phyloP scores from a whole-genome alignment of 2,888 invertebrate species.

The Thelaira solivaga region DNA sequence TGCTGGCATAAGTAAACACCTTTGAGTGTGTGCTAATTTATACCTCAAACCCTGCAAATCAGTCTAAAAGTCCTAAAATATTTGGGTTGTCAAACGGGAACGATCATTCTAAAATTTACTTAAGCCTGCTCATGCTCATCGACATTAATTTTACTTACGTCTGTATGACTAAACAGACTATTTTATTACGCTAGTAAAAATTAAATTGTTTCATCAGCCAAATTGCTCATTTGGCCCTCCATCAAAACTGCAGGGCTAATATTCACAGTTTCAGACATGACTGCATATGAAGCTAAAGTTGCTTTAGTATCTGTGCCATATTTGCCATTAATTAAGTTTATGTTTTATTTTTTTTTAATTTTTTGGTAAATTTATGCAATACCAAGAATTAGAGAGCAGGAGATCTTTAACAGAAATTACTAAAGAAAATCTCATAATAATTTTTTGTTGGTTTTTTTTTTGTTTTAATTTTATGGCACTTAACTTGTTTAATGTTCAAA shows the following conservation, averaged over 20 bases:
- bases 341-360: neutral
- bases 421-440: slow-evolving; percentile 7
- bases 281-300: neutral
- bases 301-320: slow-evolving; percentile 5
- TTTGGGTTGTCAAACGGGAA: too few relatives aligned
- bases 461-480: slow-evolving; percentile 5
- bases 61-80: too few relatives aligned
- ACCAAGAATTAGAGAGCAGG: neutral
- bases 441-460: neutral
- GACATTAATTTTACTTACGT: too few relatives aligned
- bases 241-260: slow-evolving; percentile 4
- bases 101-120: too few relatives aligned
- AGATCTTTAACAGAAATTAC: slow-evolving; percentile 8
- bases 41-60: neutral
- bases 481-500: slow-evolving; percentile 53
- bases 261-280: neutral
- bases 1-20: neutral
- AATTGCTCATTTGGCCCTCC: too few relatives aligned
- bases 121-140: neutral
- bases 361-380: slow-evolving; percentile 5
- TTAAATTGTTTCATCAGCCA: neutral
- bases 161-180: too few relatives aligned
- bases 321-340: slow-evolving; percentile 34
- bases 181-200: too few relatives aligned
- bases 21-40: neutral